Conservation (phyloP, 2,113 vertebrate genomes). For the Paramormyrops kingsleyae region DNA sequence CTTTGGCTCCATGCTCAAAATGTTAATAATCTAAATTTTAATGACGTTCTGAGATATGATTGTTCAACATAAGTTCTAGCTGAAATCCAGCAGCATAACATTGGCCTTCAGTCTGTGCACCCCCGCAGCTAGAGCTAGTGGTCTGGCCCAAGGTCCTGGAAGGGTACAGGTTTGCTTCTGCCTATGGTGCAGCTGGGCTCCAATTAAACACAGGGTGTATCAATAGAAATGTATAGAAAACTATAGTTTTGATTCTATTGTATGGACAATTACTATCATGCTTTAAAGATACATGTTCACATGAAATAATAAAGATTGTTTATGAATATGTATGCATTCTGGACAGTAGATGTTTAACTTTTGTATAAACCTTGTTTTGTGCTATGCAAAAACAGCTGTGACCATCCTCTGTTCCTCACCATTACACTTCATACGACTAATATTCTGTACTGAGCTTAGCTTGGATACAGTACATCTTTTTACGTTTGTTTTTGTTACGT, state of each 20-base stretch:
- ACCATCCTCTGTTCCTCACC: conserved; percentile 56
- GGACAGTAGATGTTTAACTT: conserved; percentile 86
- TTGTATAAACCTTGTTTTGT: conserved; percentile 74
- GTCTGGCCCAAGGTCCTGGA: background rate
- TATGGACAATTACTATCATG: conserved; percentile 64
- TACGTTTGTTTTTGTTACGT: background rate
- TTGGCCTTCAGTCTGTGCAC: background rate
- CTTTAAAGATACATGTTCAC: conserved; percentile 47
- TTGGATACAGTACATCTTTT: conserved; percentile 58
- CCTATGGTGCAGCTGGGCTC: conserved; percentile 35
- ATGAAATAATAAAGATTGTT: conserved; percentile 61
- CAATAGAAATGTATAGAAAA: conserved; percentile 44
- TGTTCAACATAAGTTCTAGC: background rate
- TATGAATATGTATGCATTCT: conserved; percentile 87
- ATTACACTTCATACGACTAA: conserved; percentile 49
- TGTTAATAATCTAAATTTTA: background rate
- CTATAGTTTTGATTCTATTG: conserved; percentile 53
- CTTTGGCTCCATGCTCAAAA: conserved; percentile 55
- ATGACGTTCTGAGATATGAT: background rate
- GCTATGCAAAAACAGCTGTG: conserved; percentile 93
- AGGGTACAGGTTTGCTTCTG: background rate
- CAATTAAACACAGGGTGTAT: conserved; percentile 50
- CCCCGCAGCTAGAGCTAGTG: background rate
- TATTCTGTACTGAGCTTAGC: conserved; percentile 74
- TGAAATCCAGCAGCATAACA: background rate